A percentile compares a stretch with the other conserved stretches of the same genome.
Conservation (phyloP, 2,113 vertebrate genomes). For the Picathartes gymnocephalus region DNA sequence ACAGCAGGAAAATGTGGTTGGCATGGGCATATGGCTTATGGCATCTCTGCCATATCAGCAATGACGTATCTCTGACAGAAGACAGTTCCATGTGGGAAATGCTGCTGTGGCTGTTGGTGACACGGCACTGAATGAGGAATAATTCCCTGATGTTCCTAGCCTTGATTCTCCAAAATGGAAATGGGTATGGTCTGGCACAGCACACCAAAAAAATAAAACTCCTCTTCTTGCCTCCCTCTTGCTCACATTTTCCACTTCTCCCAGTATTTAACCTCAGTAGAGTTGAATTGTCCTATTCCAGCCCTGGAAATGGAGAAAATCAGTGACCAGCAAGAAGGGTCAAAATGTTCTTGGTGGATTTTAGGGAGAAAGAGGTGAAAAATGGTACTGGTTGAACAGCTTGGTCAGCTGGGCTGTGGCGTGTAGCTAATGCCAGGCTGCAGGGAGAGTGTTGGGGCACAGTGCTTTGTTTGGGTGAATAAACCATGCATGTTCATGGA, state of each 20-base stretch:
- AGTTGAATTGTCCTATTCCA: background rate
- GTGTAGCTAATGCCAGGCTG: background rate
- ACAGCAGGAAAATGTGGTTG: background rate
- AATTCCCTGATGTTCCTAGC: background rate
- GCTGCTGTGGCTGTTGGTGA: background rate
- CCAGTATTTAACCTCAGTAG: background rate
- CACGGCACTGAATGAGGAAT: background rate
- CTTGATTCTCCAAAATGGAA: background rate
- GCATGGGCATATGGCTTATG: background rate
- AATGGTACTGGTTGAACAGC: background rate
- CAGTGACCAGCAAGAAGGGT: background rate
- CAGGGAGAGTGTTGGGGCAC: background rate
- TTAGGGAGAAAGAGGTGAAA: background rate
- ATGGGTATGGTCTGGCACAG: background rate
- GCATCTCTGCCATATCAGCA: background rate
- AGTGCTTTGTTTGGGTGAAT: constrained; percentile 60
- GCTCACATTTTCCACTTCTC: background rate
- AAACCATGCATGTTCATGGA: constrained; percentile 69
- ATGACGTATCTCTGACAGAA: background rate
- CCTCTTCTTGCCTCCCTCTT: background rate
- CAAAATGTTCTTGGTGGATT: background rate
- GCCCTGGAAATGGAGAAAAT: background rate
- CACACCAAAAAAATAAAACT: background rate
- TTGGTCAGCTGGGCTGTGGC: background rate
- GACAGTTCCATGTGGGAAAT: background rate